Conservation (phyloP, 2,797 vertebrate genomes). For the Scyliorhinus canicula region DNA sequence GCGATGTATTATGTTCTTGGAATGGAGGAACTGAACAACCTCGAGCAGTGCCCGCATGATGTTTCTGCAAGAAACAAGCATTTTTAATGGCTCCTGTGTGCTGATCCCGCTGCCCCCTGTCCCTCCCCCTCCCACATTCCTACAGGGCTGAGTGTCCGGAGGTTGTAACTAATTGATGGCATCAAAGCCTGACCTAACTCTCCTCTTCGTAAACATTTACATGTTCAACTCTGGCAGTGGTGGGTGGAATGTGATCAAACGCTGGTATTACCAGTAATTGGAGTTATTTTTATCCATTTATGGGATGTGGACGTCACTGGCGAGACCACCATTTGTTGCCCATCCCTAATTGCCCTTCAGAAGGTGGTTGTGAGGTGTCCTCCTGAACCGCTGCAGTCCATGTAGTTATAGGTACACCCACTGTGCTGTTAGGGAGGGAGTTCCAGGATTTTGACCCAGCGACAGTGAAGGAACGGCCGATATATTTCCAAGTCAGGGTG, state of each 20-base stretch:
- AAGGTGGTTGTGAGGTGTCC: too few species aligned
- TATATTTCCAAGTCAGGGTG: too few species aligned
- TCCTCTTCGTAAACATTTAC: neutral
- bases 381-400: too few species aligned
- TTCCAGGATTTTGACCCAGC: too few species aligned
- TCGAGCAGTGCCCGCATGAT: conserved; percentile 88
- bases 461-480: too few species aligned
- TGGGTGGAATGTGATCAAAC: neutral
- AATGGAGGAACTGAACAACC: conserved; percentile 80
- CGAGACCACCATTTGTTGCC: too few species aligned
- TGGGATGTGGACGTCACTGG: too few species aligned
- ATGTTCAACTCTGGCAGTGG: neutral
- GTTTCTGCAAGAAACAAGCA: conserved; percentile 61
- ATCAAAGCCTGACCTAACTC: neutral
- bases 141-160: neutral
- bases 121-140: too few species aligned
- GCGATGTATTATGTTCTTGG: conserved; percentile 82
- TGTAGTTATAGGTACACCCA: too few species aligned
- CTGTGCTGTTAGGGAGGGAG: too few species aligned
- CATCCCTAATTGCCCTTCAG: too few species aligned
- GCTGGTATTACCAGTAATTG: neutral
- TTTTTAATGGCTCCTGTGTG: neutral
- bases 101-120: neutral
- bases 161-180: neutral
- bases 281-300: too few species aligned